These are phyloP conservation scores for Ispidina picta DNA, from an alignment of 2,797 vertebrate species.

Conservation along the genomic window DNA sequence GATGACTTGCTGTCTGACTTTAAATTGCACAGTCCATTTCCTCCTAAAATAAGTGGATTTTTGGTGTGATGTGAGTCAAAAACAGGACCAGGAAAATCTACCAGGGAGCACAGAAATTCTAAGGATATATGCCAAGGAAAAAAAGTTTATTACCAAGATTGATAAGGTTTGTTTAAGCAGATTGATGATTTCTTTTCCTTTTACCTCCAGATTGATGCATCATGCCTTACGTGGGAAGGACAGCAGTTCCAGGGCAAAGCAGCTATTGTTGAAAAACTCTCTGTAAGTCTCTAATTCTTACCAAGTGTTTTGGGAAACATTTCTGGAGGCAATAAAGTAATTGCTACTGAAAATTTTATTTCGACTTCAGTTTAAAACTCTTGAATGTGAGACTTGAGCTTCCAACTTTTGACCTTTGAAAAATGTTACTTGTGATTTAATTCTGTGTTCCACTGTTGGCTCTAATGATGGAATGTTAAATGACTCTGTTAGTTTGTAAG, in stretches of 20 bases:
- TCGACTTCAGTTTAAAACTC: not conserved
- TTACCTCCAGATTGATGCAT: conserved; percentile 88
- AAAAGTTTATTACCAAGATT: not conserved
- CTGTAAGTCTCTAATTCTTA: conserved; percentile 83
- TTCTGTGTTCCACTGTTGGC: not conserved
- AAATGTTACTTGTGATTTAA: not conserved
- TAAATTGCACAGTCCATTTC: not conserved
- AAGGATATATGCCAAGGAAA: not conserved
- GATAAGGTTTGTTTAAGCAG: not conserved
- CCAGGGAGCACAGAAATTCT: not conserved
- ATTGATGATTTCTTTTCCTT: not conserved
- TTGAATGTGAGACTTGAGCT: not conserved
- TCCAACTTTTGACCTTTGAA: not conserved
- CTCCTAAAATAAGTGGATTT: not conserved
- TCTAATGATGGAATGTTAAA: not conserved
- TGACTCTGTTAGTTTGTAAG: not conserved
- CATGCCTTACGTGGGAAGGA: conserved; percentile 99
- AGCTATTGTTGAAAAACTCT: conserved; percentile 96
- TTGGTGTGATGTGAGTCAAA: not conserved
- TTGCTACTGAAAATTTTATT: not conserved
- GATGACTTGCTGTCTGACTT: not conserved
- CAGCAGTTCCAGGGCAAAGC: conserved; percentile 97
- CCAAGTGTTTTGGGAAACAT: not conserved
- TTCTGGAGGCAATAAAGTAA: not conserved
- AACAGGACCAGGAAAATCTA: not conserved